Conservation (phyloP, 2,113 vertebrate genomes). For the Rhegmatorhina hoffmannsi region DNA sequence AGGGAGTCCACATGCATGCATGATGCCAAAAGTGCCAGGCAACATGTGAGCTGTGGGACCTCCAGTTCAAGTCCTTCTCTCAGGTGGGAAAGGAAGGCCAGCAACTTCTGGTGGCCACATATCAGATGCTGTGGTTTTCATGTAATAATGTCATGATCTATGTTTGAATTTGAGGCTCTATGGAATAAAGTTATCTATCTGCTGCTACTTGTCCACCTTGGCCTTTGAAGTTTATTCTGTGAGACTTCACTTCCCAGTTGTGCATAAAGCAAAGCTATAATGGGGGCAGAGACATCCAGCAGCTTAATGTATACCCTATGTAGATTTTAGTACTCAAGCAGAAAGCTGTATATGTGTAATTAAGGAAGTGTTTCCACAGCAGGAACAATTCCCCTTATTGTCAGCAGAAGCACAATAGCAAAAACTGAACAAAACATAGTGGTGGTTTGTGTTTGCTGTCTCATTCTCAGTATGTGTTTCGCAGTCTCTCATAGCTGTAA, state of each 20-base stretch:
- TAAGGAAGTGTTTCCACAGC: slow-evolving; percentile 59
- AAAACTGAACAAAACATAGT: slow-evolving; percentile 30
- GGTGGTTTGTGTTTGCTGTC: slow-evolving; percentile 12
- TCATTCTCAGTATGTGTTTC: slow-evolving; percentile 36
- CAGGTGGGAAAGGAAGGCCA: neutral
- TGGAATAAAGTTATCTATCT: neutral
- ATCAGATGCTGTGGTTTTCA: neutral
- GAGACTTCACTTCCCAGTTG: neutral
- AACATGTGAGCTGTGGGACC: neutral
- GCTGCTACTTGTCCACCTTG: neutral
- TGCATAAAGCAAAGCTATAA: neutral
- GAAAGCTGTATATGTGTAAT: slow-evolving; percentile 56
- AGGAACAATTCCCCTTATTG: slow-evolving; percentile 59
- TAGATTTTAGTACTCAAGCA: slow-evolving; percentile 30
- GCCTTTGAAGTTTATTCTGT: neutral
- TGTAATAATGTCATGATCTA: neutral
- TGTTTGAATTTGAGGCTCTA: neutral
- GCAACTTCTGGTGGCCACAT: neutral
- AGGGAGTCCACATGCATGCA: neutral
- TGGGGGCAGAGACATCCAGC: neutral
- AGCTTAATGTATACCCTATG: neutral
- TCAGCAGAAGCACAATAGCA: slow-evolving; percentile 44
- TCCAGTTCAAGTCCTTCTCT: neutral
- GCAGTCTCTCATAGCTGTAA: slow-evolving; percentile 2
- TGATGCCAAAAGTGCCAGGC: neutral